Conservation (phyloP, 2,113 vertebrate genomes). For the Abramis brama region DNA sequence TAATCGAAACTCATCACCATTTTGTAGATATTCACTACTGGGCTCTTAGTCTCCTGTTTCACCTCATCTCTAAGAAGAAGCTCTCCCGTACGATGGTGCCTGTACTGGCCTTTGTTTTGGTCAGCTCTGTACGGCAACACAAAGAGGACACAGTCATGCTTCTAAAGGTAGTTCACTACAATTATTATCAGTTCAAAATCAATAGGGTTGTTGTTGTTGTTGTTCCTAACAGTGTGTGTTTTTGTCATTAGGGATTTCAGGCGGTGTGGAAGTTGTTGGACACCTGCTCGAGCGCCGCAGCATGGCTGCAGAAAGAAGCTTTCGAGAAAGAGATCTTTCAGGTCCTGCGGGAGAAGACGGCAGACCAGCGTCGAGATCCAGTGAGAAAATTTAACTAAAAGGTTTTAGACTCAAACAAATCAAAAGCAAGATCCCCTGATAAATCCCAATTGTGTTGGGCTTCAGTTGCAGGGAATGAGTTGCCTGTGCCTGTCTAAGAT, state of each 20-base stretch:
- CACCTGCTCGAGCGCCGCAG: slow-evolving; percentile 81
- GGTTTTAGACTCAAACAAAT: neutral
- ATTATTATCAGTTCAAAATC: neutral
- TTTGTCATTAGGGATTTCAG: slow-evolving; percentile 81
- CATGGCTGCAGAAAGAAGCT: slow-evolving; percentile 81
- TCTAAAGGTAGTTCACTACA: slow-evolving; percentile 75
- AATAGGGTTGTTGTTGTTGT: neutral
- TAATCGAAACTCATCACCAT: slow-evolving; percentile 10
- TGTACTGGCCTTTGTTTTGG: slow-evolving; percentile 83
- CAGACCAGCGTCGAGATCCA: slow-evolving; percentile 73
- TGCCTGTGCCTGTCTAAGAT: slow-evolving; percentile 90
- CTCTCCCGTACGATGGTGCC: slow-evolving; percentile 82
- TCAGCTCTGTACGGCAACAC: slow-evolving; percentile 81
- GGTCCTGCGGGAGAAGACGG: slow-evolving; percentile 78
- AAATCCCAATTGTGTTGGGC: neutral
- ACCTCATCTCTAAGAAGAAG: slow-evolving; percentile 85
- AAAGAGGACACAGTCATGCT: slow-evolving; percentile 80
- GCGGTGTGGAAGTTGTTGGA: slow-evolving; percentile 82
- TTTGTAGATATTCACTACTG: slow-evolving; percentile 88
- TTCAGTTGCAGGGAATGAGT: slow-evolving; percentile 82
- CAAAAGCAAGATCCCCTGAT: neutral
- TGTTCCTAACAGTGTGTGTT: neutral
- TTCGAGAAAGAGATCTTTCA: slow-evolving; percentile 89
- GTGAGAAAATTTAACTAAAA: slow-evolving; percentile 65
- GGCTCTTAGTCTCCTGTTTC: slow-evolving; percentile 83